Evolutionary conservation across 2,888 invertebrate species (phyloP), one percentile per base, ranked within the genome.

Genomic region (Ormia ochracea): DNA sequence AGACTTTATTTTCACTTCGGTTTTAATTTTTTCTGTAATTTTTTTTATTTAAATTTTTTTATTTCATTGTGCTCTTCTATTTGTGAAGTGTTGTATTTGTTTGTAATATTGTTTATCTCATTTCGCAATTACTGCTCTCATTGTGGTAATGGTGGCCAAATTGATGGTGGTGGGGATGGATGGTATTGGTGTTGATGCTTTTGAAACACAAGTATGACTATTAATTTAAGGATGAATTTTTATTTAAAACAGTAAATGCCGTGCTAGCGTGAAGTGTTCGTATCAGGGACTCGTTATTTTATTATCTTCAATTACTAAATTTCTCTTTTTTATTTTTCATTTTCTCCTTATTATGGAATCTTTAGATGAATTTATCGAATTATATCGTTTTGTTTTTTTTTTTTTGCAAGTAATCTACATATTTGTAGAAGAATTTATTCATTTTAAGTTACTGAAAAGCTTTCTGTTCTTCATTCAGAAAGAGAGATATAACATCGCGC

Each of bases 1-100:
- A 81, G 82, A 80, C 79, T 83, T 82, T 81, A 82, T 82, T 80
- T 83, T 83, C 82, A 82, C 83, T 84, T 84, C 82, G 83, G 83
- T 82, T 82, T 82, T 78, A 50, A 74, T 58, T 54, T 82, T 45
- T 68, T 61, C 61, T 56, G 41, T 56, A 69, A 45, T 73, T 70
- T 48, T 48, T 61, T 80, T 77, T 73, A 48, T 33, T 17, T 50
- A 56, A 56, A 26, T 56, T 81, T 31, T 45, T 83, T 81, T 83
- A 38, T 50, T 41, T 10, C 38, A 14, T 58, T 58, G 54, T 50
- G 9, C 41, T 82, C 21, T 58, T 38, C 50, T 66, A 43, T 59
- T 76, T 63, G n/a, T n/a, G n/a, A n/a, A n/a, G n/a, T n/a, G n/a
- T n/a, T n/a, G 61, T 63, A 75, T 63, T 69, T 63, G 69, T 83